These are phyloP conservation scores for Pseudomyrmex flavicornis DNA, from an alignment of 1,140 invertebrate genomes.

Conservation along the genomic window DNA sequence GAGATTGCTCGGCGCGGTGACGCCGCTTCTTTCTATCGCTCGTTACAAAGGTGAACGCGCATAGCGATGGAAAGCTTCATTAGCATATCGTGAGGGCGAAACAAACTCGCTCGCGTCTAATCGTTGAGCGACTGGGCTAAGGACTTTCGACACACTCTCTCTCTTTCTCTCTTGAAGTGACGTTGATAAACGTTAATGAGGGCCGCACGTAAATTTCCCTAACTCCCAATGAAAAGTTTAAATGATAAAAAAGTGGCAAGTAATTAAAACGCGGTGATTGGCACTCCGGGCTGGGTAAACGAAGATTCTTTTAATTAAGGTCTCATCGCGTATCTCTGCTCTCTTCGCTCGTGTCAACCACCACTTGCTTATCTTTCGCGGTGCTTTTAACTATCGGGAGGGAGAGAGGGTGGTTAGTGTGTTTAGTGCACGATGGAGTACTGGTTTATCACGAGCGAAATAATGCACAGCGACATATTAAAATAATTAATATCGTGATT, in stretches of 20 bases:
- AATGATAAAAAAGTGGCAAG: constrained; percentile 70
- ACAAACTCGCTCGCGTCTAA: constrained; percentile 61
- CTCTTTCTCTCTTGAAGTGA: neutral
- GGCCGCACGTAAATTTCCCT: constrained; percentile 53
- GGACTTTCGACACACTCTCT: neutral
- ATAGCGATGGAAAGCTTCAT: constrained; percentile 36
- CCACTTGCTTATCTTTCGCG: constrained; percentile 32
- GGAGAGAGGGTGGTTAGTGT: neutral
- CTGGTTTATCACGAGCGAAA: neutral
- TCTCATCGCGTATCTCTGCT: constrained; percentile 43
- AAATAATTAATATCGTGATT: neutral
- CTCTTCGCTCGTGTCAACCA: constrained; percentile 41
- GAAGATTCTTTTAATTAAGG: constrained; percentile 74
- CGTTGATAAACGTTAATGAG: constrained; percentile 72
- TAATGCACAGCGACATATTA: neutral
- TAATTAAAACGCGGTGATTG: constrained; percentile 73
- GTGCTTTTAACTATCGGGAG: constrained; percentile 13
- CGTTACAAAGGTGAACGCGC: constrained; percentile 33
- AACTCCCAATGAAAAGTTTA: constrained; percentile 69
- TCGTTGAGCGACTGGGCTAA: constrained; percentile 37
- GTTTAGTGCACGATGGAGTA: neutral
- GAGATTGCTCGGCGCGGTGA: constrained; percentile 30
- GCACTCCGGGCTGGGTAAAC: constrained; percentile 63
- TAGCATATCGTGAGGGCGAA: constrained; percentile 56
- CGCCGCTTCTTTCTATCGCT: neutral